Evolutionary conservation across 2,113 vertebrate species (phyloP).

Genomic region (Zootoca vivipara): DNA sequence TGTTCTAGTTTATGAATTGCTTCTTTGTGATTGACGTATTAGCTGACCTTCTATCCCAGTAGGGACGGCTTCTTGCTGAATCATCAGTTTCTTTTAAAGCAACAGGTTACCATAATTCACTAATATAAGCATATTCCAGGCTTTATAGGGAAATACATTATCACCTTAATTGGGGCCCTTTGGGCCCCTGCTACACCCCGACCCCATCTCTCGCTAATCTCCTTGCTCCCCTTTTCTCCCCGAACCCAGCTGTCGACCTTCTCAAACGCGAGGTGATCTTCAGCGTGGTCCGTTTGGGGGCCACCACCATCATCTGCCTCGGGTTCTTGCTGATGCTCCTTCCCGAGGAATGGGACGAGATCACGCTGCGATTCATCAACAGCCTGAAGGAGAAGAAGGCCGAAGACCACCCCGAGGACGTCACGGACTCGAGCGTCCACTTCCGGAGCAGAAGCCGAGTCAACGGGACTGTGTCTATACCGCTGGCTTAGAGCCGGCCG

Average conservation of each 20-base stretch:
- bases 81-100: no score
- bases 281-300: slow-evolving; percentile 92
- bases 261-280: slow-evolving; percentile 98
- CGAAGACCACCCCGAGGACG: slow-evolving; percentile 89
- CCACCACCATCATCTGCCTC: slow-evolving; percentile 94
- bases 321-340: slow-evolving; percentile 95
- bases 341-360: slow-evolving; percentile 97
- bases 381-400: slow-evolving; percentile 93
- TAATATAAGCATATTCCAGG: no score
- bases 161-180: no score
- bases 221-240: background rate
- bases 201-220: no score
- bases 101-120: no score
- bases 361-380: slow-evolving; percentile 92
- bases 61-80: no score
- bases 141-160: no score
- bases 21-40: no score
- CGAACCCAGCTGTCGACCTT: slow-evolving; percentile 87
- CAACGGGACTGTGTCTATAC: slow-evolving; percentile 92
- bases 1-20: no score
- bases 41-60: no score
- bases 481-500: slow-evolving; percentile 81
- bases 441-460: slow-evolving; percentile 90
- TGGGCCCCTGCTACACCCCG: no score
- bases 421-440: slow-evolving; percentile 85